phyloP scores from a whole-genome alignment of 2,888 invertebrate genomes.

The Uloborus plumipes region DNA sequence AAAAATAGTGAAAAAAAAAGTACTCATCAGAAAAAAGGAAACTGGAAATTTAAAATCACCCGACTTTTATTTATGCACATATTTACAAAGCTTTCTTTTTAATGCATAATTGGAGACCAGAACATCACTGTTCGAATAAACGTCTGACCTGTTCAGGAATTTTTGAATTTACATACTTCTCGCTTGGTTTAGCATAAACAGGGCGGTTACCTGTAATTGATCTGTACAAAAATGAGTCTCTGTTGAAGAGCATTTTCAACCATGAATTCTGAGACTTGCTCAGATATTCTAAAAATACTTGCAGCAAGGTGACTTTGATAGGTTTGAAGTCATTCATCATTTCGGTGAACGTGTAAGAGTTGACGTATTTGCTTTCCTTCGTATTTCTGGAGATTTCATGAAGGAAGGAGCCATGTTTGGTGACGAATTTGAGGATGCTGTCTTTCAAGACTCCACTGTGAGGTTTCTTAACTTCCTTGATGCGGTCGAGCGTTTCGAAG shows the following conservation, averaged over 20 bases:
- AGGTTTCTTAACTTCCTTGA: neutral
- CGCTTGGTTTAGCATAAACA: conserved; percentile 18
- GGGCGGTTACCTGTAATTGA: neutral
- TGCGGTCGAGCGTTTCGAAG: neutral
- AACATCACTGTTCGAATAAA: too few species aligned
- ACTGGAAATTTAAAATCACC: too few species aligned
- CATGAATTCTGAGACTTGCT: neutral
- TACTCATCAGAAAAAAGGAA: too few species aligned
- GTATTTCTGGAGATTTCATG: neutral
- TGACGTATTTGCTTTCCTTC: neutral
- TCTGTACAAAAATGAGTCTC: conserved; percentile 3
- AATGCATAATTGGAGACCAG: too few species aligned
- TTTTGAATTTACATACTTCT: neutral
- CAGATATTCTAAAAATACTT: conserved; percentile 18
- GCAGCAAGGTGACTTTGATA: conserved; percentile 16
- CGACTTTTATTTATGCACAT: too few species aligned
- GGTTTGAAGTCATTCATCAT: conserved; percentile 28
- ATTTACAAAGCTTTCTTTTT: too few species aligned
- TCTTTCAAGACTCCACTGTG: conserved; percentile 16
- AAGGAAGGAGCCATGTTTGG: neutral
- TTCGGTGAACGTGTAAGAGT: conserved; percentile 20
- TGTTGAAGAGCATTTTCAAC: neutral
- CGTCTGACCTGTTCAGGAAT: too few species aligned
- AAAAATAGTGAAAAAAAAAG: too few species aligned
- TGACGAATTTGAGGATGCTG: neutral